These are phyloP conservation scores for Enteromius trimaculatus DNA, from an alignment of 2,797 vertebrate genomes.

Conservation along the genomic window DNA sequence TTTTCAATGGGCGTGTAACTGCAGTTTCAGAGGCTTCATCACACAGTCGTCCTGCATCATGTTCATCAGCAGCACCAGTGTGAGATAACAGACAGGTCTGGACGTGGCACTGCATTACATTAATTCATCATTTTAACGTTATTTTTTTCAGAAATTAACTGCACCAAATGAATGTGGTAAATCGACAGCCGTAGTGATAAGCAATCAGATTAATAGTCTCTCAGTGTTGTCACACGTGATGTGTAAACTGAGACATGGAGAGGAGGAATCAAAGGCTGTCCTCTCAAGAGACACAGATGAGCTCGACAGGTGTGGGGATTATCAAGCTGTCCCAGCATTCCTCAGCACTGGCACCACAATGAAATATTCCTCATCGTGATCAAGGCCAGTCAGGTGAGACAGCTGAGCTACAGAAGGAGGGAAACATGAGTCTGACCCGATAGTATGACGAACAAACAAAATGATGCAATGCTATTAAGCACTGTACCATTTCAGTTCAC, in stretches of 20 bases:
- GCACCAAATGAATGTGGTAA: neutral
- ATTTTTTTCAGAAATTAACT: neutral
- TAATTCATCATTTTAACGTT: neutral
- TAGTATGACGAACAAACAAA: neutral
- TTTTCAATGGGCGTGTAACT: neutral
- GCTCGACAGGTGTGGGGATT: constrained; percentile 73
- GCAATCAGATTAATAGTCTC: neutral
- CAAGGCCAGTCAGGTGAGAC: constrained; percentile 54
- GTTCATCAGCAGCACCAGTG: neutral
- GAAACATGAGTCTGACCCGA: constrained; percentile 31
- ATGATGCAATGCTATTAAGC: neutral
- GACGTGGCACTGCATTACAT: neutral
- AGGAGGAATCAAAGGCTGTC: neutral
- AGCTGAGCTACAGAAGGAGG: constrained; percentile 58
- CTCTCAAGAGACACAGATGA: constrained; percentile 49
- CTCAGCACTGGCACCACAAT: constrained; percentile 53
- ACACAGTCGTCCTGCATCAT: neutral
- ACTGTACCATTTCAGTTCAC: neutral
- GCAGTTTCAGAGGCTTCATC: neutral
- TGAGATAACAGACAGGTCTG: neutral
- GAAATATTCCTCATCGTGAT: constrained; percentile 69
- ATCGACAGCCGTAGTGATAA: neutral
- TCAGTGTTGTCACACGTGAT: neutral
- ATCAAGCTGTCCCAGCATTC: constrained; percentile 68
- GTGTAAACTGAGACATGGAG: neutral